phyloP scores from a whole-genome alignment of 2,888 invertebrate species.

The Spodoptera littoralis region DNA sequence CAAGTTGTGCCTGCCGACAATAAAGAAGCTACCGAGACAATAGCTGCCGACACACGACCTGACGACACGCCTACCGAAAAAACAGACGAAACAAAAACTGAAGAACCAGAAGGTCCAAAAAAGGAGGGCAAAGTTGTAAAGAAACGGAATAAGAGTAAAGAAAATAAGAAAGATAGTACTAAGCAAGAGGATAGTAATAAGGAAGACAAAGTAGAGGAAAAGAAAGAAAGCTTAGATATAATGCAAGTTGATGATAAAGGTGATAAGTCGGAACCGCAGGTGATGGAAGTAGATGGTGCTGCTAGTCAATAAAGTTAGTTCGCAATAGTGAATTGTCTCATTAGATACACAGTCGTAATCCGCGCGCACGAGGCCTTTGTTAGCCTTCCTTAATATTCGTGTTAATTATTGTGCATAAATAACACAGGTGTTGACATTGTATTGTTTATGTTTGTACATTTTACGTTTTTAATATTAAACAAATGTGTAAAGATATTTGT shows the following conservation, averaged over 20 bases:
- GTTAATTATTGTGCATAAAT: constrained; percentile 77
- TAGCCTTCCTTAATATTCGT: constrained; percentile 67
- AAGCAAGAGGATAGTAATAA: constrained; percentile 70
- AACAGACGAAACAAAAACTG: constrained; percentile 57
- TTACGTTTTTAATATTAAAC: constrained; percentile 81
- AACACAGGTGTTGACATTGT: constrained; percentile 80
- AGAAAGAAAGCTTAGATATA: constrained; percentile 65
- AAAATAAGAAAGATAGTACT: constrained; percentile 73
- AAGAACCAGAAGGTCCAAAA: constrained; percentile 67
- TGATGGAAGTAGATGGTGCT: constrained; percentile 85
- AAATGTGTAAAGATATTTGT: constrained; percentile 71
- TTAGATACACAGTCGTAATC: constrained; percentile 72
- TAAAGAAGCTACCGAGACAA: constrained; percentile 55
- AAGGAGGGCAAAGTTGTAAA: constrained; percentile 77
- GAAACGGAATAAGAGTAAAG: constrained; percentile 86
- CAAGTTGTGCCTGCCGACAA: constrained; percentile 42
- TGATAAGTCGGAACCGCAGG: constrained; percentile 72
- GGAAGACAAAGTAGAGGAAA: constrained; percentile 59
- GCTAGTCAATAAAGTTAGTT: constrained; percentile 87
- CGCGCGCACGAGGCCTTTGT: constrained; percentile 67
- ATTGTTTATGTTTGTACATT: constrained; percentile 86
- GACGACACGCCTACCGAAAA: constrained; percentile 64
- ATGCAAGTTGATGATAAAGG: constrained; percentile 77
- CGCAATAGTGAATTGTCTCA: constrained; percentile 79
- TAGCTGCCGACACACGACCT: constrained; percentile 71